Evolutionary conservation across 2,888 invertebrate species (phyloP).

Genomic region (Pomacea canaliculata): DNA sequence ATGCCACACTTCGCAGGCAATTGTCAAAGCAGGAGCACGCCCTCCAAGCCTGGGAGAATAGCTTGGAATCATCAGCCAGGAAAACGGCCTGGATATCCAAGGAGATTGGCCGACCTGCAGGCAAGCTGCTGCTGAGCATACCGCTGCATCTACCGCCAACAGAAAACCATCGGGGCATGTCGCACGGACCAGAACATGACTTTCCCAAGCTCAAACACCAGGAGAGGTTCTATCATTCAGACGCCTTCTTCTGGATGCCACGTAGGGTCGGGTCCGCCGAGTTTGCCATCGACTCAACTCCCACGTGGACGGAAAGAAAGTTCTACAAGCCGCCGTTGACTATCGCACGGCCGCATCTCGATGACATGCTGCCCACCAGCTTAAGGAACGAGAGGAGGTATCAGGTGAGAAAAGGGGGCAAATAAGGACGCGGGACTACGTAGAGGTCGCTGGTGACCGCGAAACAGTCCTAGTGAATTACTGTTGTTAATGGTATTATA

Average conservation of each 20-base stretch:
- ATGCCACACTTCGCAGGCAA: too few relatives aligned
- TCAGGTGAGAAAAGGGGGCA: too few relatives aligned
- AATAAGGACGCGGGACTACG: too few relatives aligned
- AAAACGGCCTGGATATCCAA: too few relatives aligned
- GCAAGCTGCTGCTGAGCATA: not conserved
- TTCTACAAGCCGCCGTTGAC: not conserved
- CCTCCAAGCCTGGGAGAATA: too few relatives aligned
- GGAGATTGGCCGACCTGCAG: not conserved
- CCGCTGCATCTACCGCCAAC: not conserved
- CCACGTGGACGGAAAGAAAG: not conserved
- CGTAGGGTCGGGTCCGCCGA: not conserved
- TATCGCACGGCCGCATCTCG: not conserved
- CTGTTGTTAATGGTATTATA: too few relatives aligned
- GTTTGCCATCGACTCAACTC: not conserved
- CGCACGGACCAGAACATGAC: not conserved
- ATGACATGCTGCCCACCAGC: not conserved
- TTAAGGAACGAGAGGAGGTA: too few relatives aligned
- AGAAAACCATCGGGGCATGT: not conserved
- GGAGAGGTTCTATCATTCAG: not conserved
- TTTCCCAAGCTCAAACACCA: not conserved
- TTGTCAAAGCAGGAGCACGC: too few relatives aligned
- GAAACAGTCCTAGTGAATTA: too few relatives aligned
- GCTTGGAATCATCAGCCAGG: too few relatives aligned
- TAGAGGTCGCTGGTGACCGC: too few relatives aligned
- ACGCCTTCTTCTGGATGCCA: not conserved